These are phyloP conservation scores for Apostichopus californicus DNA, from an alignment of 35 echinoderm and acorn worm genomes.

Conservation along the genomic window DNA sequence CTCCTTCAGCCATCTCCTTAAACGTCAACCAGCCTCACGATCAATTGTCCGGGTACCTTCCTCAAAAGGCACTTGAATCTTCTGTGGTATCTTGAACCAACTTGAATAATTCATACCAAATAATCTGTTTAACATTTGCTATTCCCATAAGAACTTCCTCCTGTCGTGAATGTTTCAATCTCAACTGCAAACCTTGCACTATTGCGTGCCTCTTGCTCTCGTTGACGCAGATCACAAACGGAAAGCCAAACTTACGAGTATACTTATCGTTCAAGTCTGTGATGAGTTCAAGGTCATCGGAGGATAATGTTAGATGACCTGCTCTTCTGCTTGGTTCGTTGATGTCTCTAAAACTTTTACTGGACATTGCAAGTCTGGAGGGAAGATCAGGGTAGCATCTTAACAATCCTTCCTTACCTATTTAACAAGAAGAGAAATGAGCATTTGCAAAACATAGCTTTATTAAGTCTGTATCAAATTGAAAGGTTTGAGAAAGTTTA, in stretches of 20 bases:
- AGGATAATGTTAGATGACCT: background rate
- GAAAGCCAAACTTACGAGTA: constrained; percentile 35
- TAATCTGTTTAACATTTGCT: constrained; percentile 29
- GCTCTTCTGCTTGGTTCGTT: background rate
- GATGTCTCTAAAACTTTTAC: background rate
- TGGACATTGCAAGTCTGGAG: background rate
- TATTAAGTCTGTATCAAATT: too few species aligned
- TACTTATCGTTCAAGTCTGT: constrained; percentile 30
- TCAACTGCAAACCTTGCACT: background rate
- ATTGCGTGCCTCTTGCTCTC: constrained; percentile 29
- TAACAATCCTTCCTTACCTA: constrained; percentile 15
- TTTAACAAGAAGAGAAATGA: too few species aligned
- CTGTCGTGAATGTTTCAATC: constrained; percentile 22
- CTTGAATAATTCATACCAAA: constrained; percentile 24
- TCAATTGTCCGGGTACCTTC: background rate
- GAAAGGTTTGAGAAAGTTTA: too few species aligned
- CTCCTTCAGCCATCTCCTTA: too few species aligned
- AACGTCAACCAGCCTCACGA: too few species aligned
- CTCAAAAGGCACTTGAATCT: constrained; percentile 6
- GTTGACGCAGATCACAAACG: constrained; percentile 46
- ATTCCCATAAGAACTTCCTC: constrained; percentile 42
- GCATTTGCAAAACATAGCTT: too few species aligned
- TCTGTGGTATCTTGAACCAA: constrained; percentile 38
- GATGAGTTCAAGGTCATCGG: constrained; percentile 28
- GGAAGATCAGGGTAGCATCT: constrained; percentile 29